phyloP scores from a whole-genome alignment of 2,113 vertebrate genomes.

The Rhagologus leucostigma region DNA sequence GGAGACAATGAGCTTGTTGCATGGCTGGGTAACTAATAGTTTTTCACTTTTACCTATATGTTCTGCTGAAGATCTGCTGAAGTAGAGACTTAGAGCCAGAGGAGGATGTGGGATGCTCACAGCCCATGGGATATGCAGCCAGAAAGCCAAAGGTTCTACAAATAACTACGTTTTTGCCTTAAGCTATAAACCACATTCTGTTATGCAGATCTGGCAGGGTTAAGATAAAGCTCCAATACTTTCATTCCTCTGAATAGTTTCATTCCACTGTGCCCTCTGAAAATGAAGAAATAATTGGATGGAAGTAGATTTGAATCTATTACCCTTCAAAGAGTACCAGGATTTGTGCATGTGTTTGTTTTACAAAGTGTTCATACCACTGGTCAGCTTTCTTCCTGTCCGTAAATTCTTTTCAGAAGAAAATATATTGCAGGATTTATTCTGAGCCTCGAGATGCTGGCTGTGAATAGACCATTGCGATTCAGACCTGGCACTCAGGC shows the following conservation, averaged over 20 bases:
- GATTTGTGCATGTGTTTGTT: conserved; percentile 34
- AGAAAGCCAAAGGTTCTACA: neutral
- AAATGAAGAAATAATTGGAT: conserved; percentile 54
- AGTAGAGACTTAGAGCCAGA: neutral
- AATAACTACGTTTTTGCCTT: neutral
- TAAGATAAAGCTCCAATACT: neutral
- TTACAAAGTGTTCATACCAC: neutral
- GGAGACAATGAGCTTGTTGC: neutral
- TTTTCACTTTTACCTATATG: neutral
- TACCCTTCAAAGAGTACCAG: neutral
- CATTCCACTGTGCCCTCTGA: neutral
- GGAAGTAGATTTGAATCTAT: neutral
- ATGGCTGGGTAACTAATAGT: neutral
- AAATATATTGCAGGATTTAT: neutral
- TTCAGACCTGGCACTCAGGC: neutral
- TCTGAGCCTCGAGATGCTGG: neutral
- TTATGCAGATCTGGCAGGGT: neutral
- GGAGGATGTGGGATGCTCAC: neutral
- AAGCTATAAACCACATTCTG: neutral
- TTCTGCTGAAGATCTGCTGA: neutral
- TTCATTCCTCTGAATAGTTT: conserved; percentile 1
- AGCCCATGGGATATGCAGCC: neutral
- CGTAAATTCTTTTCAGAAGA: neutral
- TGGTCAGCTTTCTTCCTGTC: neutral
- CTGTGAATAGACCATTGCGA: neutral